Conservation (phyloP, 2,113 vertebrate species). For the Cnemophilus loriae region DNA sequence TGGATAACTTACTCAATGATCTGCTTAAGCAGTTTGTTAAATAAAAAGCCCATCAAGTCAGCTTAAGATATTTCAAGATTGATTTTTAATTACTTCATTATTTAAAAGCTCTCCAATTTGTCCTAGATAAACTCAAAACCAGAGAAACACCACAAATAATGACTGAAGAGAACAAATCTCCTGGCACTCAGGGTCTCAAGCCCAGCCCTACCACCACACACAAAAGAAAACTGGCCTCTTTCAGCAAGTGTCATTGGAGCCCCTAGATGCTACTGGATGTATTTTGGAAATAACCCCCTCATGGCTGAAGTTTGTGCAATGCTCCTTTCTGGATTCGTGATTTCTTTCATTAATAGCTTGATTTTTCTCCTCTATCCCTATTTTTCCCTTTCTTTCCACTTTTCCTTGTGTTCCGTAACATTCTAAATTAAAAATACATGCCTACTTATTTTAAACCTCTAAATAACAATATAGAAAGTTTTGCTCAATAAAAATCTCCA, state of each 20-base stretch:
- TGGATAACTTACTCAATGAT: background rate
- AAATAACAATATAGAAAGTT: background rate
- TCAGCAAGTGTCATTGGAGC: background rate
- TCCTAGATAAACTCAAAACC: background rate
- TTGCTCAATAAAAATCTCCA: background rate
- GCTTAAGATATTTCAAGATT: background rate
- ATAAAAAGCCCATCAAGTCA: background rate
- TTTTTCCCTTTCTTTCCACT: background rate
- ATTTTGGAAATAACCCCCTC: background rate
- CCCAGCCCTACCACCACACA: background rate
- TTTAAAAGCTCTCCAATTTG: background rate
- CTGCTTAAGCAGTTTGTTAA: background rate
- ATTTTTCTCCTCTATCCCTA: background rate
- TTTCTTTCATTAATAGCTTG: background rate
- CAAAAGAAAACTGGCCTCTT: background rate
- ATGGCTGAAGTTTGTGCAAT: background rate
- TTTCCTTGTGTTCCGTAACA: background rate
- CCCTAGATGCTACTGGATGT: background rate
- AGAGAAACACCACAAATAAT: background rate
- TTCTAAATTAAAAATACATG: background rate
- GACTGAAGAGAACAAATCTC: background rate
- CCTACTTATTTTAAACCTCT: background rate
- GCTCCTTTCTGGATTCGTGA: background rate
- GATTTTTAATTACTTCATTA: background rate
- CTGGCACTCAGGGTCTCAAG: background rate